Base-by-base conservation (phyloP, 2,113 vertebrate species). In the Talpa occidentalis region DNA sequence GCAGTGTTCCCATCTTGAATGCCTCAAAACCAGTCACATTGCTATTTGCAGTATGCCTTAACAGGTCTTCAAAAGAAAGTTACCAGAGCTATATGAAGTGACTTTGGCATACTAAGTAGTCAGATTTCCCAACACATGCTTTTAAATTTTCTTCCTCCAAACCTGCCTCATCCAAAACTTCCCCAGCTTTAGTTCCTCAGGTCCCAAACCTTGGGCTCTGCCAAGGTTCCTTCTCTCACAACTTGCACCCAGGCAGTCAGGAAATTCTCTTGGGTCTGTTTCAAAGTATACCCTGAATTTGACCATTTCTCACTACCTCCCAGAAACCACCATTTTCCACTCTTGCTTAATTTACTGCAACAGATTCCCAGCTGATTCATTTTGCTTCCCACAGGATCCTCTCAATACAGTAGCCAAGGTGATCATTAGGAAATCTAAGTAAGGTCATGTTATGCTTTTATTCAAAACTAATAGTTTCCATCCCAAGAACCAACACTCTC, bases 21-120 rank as follows among this genome's bases (percentile, higher is more conserved):
- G 15, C 26, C 47, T 78, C 21, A 1, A 54, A 60, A 30, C 10
- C 21, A 35, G 5, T 0, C 30, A 42, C 30, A 3, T 76, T 10
- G n/a, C 0, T 4, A 24, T 0, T 1, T 16, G 11, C 1, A 1
- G 3, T 2, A 4, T 24, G 40, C 11, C 11, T 66, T 37, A 19
- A 8, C 7, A 54, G 52, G 30, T 30, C 56, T 80, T 93, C 37
- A 19, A 81, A 67, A 76, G 40, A 91, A 88, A 77, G 32, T 87
- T 16, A 88, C 12, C 24, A 77, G 72, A 88, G 84, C 73, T 40
- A 69, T 59, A 6, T 67, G 77, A 44, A 67, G 17, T 70, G 67
- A 67, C 76, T 90, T 54, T 82, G 47, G 22, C 44, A 59, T 32
- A 44, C 32, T 30, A 37, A 83, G 52, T 37, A 30, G 35, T 14